Evolutionary conservation across 1,140 invertebrate genomes (phyloP).

Genomic region (Ceratitis capitata): DNA sequence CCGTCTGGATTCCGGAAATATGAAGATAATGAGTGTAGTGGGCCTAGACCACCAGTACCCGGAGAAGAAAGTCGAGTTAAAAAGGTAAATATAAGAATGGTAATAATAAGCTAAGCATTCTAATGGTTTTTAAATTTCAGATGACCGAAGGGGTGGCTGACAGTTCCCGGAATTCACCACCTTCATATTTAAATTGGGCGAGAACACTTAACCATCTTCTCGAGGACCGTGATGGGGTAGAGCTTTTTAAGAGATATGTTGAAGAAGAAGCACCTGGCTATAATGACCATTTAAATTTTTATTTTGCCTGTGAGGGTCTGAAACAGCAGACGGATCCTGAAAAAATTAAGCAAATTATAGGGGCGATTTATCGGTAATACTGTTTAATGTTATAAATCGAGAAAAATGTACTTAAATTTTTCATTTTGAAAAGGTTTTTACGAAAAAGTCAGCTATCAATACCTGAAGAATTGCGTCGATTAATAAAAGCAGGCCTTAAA

Average conservation of each 20-base stretch:
- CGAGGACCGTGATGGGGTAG: slow-evolving; percentile 85
- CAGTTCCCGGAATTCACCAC: slow-evolving; percentile 72
- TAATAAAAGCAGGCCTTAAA: slow-evolving; percentile 74
- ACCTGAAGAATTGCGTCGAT: slow-evolving; percentile 78
- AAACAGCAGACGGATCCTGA: slow-evolving; percentile 80
- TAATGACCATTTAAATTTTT: slow-evolving; percentile 84
- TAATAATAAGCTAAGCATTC: not conserved
- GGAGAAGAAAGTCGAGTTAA: slow-evolving; percentile 65
- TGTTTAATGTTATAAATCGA: not conserved
- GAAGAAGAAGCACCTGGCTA: slow-evolving; percentile 81
- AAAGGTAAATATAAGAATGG: slow-evolving; percentile 52
- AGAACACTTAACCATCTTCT: slow-evolving; percentile 82
- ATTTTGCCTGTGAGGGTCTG: slow-evolving; percentile 91
- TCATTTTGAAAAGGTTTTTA: slow-evolving; percentile 73
- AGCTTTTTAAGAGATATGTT: slow-evolving; percentile 85
- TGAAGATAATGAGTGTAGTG: slow-evolving; percentile 66
- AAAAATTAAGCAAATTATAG: slow-evolving; percentile 79
- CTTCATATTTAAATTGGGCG: slow-evolving; percentile 87
- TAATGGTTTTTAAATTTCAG: slow-evolving; percentile 45
- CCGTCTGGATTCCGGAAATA: slow-evolving; percentile 61
- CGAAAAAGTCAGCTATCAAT: slow-evolving; percentile 84
- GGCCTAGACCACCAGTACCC: slow-evolving; percentile 65
- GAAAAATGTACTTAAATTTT: slow-evolving; percentile 27
- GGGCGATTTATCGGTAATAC: slow-evolving; percentile 79
- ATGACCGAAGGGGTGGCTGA: slow-evolving; percentile 66